Evolutionary conservation across 1,140 invertebrate species (phyloP).

Genomic region (Temnothorax nylanderi): DNA sequence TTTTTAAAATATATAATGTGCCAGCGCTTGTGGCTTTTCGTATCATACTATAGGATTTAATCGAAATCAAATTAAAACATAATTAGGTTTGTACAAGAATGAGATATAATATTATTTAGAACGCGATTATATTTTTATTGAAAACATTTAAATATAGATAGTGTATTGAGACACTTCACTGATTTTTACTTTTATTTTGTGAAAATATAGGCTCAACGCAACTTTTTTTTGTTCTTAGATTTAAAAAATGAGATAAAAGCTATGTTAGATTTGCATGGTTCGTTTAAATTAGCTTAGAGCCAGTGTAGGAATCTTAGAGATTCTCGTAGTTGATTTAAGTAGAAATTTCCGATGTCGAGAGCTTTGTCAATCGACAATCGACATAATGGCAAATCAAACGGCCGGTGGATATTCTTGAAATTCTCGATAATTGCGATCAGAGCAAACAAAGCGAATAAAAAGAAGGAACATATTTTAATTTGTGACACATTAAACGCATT

Average conservation of each 20-base stretch:
- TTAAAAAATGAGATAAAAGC: not conserved
- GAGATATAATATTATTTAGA: conserved; percentile 9
- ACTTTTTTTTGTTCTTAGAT: not conserved
- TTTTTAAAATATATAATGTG: conserved; percentile 21
- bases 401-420: not conserved
- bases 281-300: conserved; percentile 24
- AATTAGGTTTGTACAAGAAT: conserved; percentile 12
- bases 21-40: not conserved
- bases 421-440: not conserved
- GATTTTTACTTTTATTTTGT: not conserved
- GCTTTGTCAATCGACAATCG: not conserved
- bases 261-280: conserved; percentile 36
- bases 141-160: conserved; percentile 6
- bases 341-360: not conserved
- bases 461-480: not conserved
- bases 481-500: not conserved
- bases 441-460: not conserved
- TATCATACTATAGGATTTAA: conserved; percentile 17
- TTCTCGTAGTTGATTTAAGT: conserved; percentile 10
- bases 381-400: not conserved
- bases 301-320: conserved; percentile 34
- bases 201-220: not conserved
- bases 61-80: conserved; percentile 12
- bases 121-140: not conserved
- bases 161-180: not conserved